A percentile compares a stretch with the other conserved stretches of the same genome.
Conservation (phyloP, 2,797 vertebrate species). For the Furcifer pardalis region DNA sequence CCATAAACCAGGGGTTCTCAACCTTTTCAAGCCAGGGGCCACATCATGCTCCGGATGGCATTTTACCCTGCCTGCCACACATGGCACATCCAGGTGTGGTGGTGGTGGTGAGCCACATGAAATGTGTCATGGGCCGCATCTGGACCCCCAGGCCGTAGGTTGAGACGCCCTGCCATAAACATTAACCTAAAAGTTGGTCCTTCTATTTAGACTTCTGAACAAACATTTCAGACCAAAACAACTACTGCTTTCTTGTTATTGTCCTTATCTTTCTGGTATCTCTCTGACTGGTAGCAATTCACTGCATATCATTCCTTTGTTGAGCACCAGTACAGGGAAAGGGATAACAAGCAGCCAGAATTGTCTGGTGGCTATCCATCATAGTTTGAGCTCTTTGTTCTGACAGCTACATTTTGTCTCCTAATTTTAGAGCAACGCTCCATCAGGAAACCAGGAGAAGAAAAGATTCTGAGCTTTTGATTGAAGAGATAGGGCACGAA, state of each 20-base stretch:
- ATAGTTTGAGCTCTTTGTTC: slow-evolving; percentile 63
- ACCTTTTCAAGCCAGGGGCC: no score
- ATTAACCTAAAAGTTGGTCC: no score
- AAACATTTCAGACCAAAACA: slow-evolving; percentile 49
- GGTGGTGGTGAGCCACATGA: no score
- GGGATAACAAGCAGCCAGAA: slow-evolving; percentile 79
- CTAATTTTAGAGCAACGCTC: slow-evolving; percentile 61
- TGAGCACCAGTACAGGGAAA: slow-evolving; percentile 55
- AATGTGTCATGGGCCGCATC: no score
- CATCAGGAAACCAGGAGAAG: slow-evolving; percentile 51
- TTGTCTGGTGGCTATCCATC: slow-evolving; percentile 76
- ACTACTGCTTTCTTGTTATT: slow-evolving; percentile 18
- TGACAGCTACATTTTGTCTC: slow-evolving; percentile 79
- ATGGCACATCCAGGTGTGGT: no score
- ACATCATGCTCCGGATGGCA: no score
- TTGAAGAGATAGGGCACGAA: slow-evolving; percentile 65
- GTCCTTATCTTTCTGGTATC: slow-evolving; percentile 34
- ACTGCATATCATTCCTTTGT: slow-evolving; percentile 58
- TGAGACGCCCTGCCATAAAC: no score
- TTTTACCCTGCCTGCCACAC: no score
- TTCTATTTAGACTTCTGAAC: slow-evolving; percentile 57
- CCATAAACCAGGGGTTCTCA: no score
- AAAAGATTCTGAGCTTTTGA: slow-evolving; percentile 66
- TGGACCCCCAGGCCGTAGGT: no score
- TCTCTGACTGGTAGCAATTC: slow-evolving; percentile 45